Evolutionary conservation across 2,797 vertebrate genomes (phyloP).

Genomic region (Thalassophryne amazonica): DNA sequence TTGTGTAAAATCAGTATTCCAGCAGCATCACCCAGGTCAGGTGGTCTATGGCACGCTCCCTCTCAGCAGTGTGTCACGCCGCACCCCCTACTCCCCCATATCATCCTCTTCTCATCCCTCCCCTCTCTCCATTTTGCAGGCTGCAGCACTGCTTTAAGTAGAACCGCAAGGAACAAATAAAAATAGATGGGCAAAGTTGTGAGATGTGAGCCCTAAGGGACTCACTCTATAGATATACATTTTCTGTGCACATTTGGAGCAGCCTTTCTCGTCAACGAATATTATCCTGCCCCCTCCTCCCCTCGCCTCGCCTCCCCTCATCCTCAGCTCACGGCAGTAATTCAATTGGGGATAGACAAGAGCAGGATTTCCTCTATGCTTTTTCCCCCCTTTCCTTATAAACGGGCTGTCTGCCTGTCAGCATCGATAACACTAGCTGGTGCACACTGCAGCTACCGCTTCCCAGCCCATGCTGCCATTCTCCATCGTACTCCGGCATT

Average conservation of each 20-base stretch:
- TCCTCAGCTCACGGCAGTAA: conserved; percentile 62
- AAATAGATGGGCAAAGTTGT: conserved; percentile 71
- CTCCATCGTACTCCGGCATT: conserved; percentile 43
- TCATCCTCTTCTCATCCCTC: not conserved
- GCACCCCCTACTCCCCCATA: not conserved
- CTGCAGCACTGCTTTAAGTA: conserved; percentile 67
- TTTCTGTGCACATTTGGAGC: conserved; percentile 54
- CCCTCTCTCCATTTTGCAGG: conserved; percentile 49
- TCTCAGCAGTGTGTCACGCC: conserved; percentile 46
- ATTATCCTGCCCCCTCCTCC: conserved; percentile 24
- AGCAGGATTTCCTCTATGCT: conserved; percentile 64
- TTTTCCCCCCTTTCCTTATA: conserved; percentile 53
- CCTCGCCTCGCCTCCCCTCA: conserved; percentile 1
- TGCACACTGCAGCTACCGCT: conserved; percentile 58
- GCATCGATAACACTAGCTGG: conserved; percentile 64
- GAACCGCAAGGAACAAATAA: conserved; percentile 67
- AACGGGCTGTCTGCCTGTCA: conserved; percentile 74
- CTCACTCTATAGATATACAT: conserved; percentile 58
- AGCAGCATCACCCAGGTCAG: conserved; percentile 52
- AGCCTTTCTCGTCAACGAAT: conserved; percentile 64
- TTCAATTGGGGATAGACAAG: conserved; percentile 71
- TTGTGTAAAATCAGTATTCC: conserved; percentile 64
- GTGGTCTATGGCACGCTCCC: conserved; percentile 47
- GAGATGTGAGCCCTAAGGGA: conserved; percentile 66
- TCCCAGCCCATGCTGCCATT: conserved; percentile 46